phyloP scores from a whole-genome alignment of 2,113 vertebrate genomes.

The Trinectes maculatus region DNA sequence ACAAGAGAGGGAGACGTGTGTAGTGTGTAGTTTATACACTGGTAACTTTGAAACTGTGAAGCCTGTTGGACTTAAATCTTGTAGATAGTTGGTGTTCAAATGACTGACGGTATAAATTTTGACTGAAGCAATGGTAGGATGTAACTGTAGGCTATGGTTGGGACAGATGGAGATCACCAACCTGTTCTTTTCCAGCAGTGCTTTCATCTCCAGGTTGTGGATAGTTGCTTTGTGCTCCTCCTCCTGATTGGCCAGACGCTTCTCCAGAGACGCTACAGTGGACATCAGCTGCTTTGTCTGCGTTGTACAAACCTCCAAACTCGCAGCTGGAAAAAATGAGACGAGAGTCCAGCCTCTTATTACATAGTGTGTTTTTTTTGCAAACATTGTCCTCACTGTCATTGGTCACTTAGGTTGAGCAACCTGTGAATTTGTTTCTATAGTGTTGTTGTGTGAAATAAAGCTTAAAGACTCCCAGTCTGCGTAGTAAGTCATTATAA shows the following conservation, averaged over 20 bases:
- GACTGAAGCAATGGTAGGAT: not conserved
- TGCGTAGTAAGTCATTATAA: too few species aligned
- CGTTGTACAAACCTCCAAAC: conserved; percentile 84
- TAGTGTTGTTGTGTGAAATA: not conserved
- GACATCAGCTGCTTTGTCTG: conserved; percentile 83
- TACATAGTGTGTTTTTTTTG: too few species aligned
- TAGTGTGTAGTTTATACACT: not conserved
- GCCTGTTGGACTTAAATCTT: too few species aligned
- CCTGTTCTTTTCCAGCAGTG: conserved; percentile 85
- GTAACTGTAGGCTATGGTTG: too few species aligned
- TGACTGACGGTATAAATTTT: too few species aligned
- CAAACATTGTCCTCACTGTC: too few species aligned
- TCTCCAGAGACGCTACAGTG: conserved; percentile 74
- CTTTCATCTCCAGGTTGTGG: conserved; percentile 85
- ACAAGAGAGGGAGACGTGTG: not conserved
- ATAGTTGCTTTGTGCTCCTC: conserved; percentile 75
- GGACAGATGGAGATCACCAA: too few species aligned
- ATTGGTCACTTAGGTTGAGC: too few species aligned
- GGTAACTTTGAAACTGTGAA: too few species aligned
- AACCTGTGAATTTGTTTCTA: not conserved
- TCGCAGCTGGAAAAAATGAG: conserved; percentile 20
- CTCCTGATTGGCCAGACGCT: conserved; percentile 76
- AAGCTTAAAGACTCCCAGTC: not conserved
- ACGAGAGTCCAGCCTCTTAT: not conserved
- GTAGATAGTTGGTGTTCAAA: too few species aligned